Evolutionary conservation across 2,888 invertebrate species (phyloP), one percentile per base, ranked within the genome.

Genomic region (Agrochola lota): DNA sequence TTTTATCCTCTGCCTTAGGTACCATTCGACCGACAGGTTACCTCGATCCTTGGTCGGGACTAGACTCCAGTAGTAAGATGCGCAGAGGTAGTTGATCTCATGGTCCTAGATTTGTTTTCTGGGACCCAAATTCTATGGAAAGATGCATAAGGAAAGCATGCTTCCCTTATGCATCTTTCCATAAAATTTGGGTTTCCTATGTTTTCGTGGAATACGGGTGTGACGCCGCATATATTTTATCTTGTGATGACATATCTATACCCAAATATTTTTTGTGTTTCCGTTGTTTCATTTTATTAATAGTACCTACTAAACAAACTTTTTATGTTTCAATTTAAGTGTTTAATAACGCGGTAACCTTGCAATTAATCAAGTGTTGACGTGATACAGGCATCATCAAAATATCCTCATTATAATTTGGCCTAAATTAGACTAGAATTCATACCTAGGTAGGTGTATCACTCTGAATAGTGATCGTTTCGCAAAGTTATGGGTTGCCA

Each of bases 351-450:
- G 69, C 64, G 69, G 20, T 86, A 89, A 91, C 93, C 93, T 94
- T 92, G 93, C 84, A 89, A 91, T 91, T 94, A 93, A 89, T 91
- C 70, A 88, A 85, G 91, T 91, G 93, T 91, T 92, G 93, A 93
- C 92, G 89, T 84, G 78, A 83, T 87, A 84, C 84, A 77, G 85
- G 84, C 84, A 87, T 87, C 87, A 84, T 81, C 80, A 80, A 78
- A 78, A 84, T 77, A 84, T 82, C 84, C 76, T 87, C 84, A 84
- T 87, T 88, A 89, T 82, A 85, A 77, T 83, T 88, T 88, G 91
- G 76, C 86, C 87, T 89, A 90, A 69, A 89, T 89, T 90, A 86
- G 84, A 77, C 46, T 70, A 30, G n/a, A 49, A 11, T 43, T 30
- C 23, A 59, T 26, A 46, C 20, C 35, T 4, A 55, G 26, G 7